A percentile compares a stretch with the other conserved stretches of the same genome.
Evolutionary conservation across 2,113 vertebrate genomes (phyloP).

Genomic region (Pterocles burchelli): DNA sequence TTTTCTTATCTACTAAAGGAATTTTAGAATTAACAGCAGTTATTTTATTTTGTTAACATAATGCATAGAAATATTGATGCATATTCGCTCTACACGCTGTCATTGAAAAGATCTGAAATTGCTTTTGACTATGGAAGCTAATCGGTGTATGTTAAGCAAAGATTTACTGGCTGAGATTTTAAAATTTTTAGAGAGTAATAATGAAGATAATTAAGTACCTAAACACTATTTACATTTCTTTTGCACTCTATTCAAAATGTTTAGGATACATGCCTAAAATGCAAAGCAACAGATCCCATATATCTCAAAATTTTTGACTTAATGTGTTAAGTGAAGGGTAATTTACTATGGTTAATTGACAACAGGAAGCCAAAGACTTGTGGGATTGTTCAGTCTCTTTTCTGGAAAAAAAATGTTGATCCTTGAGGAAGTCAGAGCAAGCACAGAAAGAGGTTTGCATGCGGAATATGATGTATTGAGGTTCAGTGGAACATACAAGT

Average conservation of each 20-base stretch:
- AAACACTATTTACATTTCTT: not conserved
- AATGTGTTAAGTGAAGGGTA: not conserved
- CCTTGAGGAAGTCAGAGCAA: not conserved
- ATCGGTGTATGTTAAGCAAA: not conserved
- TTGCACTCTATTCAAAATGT: not conserved
- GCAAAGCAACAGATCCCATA: not conserved
- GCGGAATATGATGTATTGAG: not conserved
- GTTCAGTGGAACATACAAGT: not conserved
- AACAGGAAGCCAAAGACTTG: not conserved
- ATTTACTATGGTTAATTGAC: not conserved
- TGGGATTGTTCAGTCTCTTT: not conserved
- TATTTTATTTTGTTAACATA: not conserved
- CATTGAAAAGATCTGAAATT: not conserved
- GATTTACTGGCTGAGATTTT: not conserved
- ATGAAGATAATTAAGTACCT: not conserved
- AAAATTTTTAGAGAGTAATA: not conserved
- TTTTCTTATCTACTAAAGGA: not conserved
- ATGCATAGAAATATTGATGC: not conserved
- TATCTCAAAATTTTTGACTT: not conserved
- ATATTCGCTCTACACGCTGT: not conserved
- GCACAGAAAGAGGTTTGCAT: not conserved
- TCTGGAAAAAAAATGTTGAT: rapidly evolving
- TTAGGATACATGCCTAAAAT: not conserved
- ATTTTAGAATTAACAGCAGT: not conserved
- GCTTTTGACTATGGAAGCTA: not conserved